Base-by-base conservation (phyloP, 2,113 vertebrate genomes). In the Hystrix brachyura region DNA sequence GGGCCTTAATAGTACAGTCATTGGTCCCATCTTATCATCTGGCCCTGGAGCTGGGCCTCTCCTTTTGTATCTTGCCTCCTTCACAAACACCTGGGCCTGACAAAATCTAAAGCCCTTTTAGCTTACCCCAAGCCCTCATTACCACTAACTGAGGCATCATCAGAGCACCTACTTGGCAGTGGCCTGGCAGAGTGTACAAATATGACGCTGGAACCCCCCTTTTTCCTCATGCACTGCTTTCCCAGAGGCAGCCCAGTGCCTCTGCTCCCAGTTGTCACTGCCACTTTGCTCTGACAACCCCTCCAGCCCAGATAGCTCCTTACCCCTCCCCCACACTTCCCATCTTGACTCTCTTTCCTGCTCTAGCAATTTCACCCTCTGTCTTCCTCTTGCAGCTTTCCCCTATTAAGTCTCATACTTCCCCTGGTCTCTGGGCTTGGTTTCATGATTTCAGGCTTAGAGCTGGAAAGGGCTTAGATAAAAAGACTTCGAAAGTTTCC, bases 291-390 rank as follows among this genome's bases (percentile, higher is more conserved):
- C 8, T 23, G 23, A 43, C 86, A 82, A 71, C 27, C 60, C 74
- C 46, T 60, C 7, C 10, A 7, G 64, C 43, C 48, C 57, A 46
- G 51, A n/a, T 43, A 25, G 51, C 8, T n/a, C 29, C 9, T 3
- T 17, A 1, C 7, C 34, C 10, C 2, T 48, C 53, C 29, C 46
- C 11, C 59, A 7, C 19, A 11, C 46, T 18, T 71, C 60, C 23
- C 67, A 48, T 60, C 89, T 74, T 76, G 11, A 96, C 34, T 78
- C n/a, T 38, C 34, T 92, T 96, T 97, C 95, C 80, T 84, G 94
- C 74, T 69, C 83, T 13, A 46, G 55, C 15, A 19, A 43, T 81
- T 80, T 95, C 34, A 53, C 60, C 59, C 60, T 93, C 32, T 79
- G 11, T 94, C 86, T 90, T 87, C 51, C 51, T 69, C 69, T 90